These are phyloP conservation scores for Hippolais icterina DNA, from an alignment of 2,113 vertebrate species.

Conservation along the genomic window DNA sequence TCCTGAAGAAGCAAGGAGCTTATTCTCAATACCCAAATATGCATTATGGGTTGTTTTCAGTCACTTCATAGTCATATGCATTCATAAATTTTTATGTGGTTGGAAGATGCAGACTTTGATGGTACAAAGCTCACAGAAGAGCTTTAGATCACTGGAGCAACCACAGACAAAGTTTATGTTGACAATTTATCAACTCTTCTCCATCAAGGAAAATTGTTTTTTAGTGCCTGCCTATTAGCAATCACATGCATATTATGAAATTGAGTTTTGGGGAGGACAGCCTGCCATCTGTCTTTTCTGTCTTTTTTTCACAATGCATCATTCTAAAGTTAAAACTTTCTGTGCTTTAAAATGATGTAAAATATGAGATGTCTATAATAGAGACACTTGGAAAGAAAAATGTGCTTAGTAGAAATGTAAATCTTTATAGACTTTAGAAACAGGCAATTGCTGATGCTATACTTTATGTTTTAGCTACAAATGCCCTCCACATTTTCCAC, in stretches of 20 bases:
- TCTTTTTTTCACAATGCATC: slow-evolving; percentile 58
- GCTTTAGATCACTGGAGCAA: slow-evolving; percentile 70
- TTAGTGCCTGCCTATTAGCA: slow-evolving; percentile 77
- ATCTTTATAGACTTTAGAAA: slow-evolving; percentile 61
- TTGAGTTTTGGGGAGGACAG: slow-evolving; percentile 73
- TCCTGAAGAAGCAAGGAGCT: slow-evolving; percentile 23
- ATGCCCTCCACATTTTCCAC: slow-evolving; percentile 33
- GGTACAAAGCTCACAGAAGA: slow-evolving; percentile 65
- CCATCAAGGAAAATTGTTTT: slow-evolving; percentile 73
- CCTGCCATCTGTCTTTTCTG: slow-evolving; percentile 75
- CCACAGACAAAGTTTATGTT: slow-evolving; percentile 70
- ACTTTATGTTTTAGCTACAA: slow-evolving; percentile 32
- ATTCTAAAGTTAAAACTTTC: slow-evolving; percentile 68
- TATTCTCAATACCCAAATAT: slow-evolving; percentile 43
- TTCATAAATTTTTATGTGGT: slow-evolving; percentile 74
- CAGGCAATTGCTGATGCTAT: slow-evolving; percentile 25
- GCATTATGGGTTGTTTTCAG: slow-evolving; percentile 60
- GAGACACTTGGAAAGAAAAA: slow-evolving; percentile 65
- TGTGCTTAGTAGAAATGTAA: slow-evolving; percentile 51
- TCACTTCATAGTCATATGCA: slow-evolving; percentile 68
- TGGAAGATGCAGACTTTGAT: slow-evolving; percentile 68
- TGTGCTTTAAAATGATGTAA: slow-evolving; percentile 63
- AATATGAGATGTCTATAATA: slow-evolving; percentile 58
- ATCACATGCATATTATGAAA: slow-evolving; percentile 76
- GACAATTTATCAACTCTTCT: slow-evolving; percentile 76